Evolutionary conservation across 2,888 invertebrate genomes (phyloP).

Genomic region (Lissocephala sabroskyi): DNA sequence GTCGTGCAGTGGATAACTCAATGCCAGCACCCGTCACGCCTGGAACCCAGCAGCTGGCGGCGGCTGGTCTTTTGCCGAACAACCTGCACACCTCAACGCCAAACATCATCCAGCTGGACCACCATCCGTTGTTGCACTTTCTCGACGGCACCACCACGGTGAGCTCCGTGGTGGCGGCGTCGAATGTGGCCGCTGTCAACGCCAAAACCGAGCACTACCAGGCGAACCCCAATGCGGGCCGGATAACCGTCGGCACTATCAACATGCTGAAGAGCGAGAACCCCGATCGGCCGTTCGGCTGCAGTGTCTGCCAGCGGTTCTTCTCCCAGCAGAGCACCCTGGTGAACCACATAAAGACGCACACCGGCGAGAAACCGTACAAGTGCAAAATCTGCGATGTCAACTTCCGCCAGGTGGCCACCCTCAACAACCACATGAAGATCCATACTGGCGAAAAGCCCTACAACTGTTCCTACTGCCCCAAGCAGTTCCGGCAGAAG

Average conservation of each 20-base stretch:
- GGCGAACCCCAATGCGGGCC: constrained; percentile 31
- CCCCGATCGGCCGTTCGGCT: constrained; percentile 67
- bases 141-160: constrained; percentile 68
- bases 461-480: constrained; percentile 69
- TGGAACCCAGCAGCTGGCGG: constrained; percentile 49
- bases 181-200: constrained; percentile 41
- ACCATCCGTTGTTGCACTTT: constrained; percentile 67
- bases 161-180: constrained; percentile 57
- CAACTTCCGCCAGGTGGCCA: constrained; percentile 66
- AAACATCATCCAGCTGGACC: constrained; percentile 61
- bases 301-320: constrained; percentile 63
- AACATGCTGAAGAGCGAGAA: constrained; percentile 52
- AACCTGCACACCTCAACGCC: constrained; percentile 54
- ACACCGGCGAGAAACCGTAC: constrained; percentile 68
- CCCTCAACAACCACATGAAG: constrained; percentile 68
- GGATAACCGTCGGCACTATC: constrained; percentile 49
- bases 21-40: constrained; percentile 47
- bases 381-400: constrained; percentile 68
- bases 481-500: constrained; percentile 68
- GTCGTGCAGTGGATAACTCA: constrained; percentile 47
- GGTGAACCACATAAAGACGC: constrained; percentile 68
- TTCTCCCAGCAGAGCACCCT: constrained; percentile 69
- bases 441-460: constrained; percentile 69
- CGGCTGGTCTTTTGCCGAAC: constrained; percentile 44
- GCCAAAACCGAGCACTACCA: constrained; percentile 47